These are phyloP conservation scores for Papilio protenor DNA, from an alignment of 2,888 invertebrate species.

Conservation along the genomic window DNA sequence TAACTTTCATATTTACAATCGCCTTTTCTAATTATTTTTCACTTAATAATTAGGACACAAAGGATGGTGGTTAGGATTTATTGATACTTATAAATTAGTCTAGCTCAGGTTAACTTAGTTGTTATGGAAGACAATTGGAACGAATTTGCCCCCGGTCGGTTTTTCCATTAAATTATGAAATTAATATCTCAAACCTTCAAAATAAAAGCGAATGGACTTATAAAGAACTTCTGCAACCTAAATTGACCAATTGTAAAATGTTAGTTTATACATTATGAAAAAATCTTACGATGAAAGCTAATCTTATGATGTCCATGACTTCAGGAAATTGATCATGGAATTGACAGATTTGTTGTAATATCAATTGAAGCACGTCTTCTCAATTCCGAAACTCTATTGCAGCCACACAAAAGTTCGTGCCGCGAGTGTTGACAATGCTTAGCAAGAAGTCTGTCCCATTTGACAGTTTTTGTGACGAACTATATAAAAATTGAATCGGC, in stretches of 20 bases:
- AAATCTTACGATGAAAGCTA: background rate
- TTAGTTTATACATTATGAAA: background rate
- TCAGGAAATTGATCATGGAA: background rate
- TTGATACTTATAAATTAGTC: too few relatives aligned
- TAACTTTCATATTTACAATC: conserved; percentile 13
- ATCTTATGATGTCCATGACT: background rate
- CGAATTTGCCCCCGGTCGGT: background rate
- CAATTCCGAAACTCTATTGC: conserved; percentile 35
- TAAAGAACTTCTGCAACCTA: background rate
- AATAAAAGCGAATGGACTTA: background rate
- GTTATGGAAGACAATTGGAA: background rate
- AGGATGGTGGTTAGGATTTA: too few relatives aligned
- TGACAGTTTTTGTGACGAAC: conserved; percentile 21
- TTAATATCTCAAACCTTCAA: background rate
- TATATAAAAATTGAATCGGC: conserved; percentile 32
- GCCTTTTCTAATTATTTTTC: conserved; percentile 13
- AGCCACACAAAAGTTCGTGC: conserved; percentile 25
- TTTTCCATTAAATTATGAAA: background rate
- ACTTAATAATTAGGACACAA: background rate
- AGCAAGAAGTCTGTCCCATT: conserved; percentile 36
- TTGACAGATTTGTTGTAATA: conserved; percentile 21
- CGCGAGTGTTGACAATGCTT: conserved; percentile 21
- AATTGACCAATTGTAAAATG: background rate
- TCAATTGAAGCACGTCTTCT: conserved; percentile 29
- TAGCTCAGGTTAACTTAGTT: background rate